Conservation (phyloP, 2,888 invertebrate species). For the Apamea monoglypha region DNA sequence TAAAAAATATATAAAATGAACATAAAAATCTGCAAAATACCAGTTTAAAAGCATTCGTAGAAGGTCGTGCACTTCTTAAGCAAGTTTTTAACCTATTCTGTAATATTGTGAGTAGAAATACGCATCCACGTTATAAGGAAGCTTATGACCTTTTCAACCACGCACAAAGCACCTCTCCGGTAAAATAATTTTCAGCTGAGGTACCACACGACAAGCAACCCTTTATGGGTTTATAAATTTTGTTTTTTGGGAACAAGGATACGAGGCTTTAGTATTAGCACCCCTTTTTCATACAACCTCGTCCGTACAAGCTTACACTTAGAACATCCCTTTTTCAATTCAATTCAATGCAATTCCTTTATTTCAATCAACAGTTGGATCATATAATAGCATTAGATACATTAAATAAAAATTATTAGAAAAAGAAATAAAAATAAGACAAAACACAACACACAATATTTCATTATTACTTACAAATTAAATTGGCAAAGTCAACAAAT, state of each 20-base stretch:
- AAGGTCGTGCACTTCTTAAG: constrained; percentile 32
- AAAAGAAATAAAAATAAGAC: no score
- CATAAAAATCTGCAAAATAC: constrained; percentile 14
- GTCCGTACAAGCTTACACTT: not conserved
- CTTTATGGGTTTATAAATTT: not conserved
- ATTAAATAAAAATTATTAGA: no score
- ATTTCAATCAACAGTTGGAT: no score
- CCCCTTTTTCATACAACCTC: constrained; percentile 5
- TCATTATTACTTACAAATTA: no score
- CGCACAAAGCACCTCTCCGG: constrained; percentile 4
- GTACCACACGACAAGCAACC: not conserved
- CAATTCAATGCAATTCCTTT: no score
- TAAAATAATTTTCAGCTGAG: constrained; percentile 10
- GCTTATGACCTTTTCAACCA: constrained; percentile 18
- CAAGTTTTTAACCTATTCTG: constrained; percentile 33
- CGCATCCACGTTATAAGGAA: constrained; percentile 3
- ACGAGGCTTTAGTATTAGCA: constrained; percentile 1
- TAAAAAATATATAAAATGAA: not conserved
- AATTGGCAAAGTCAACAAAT: no score
- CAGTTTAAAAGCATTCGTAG: constrained; percentile 16
- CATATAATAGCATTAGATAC: no score
- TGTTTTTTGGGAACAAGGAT: constrained; percentile 13
- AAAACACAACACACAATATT: no score
- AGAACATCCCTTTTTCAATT: not conserved
- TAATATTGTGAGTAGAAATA: constrained; percentile 8